Evolutionary conservation across 2,113 vertebrate species (phyloP).

Genomic region (Ivindomyrus marchei): DNA sequence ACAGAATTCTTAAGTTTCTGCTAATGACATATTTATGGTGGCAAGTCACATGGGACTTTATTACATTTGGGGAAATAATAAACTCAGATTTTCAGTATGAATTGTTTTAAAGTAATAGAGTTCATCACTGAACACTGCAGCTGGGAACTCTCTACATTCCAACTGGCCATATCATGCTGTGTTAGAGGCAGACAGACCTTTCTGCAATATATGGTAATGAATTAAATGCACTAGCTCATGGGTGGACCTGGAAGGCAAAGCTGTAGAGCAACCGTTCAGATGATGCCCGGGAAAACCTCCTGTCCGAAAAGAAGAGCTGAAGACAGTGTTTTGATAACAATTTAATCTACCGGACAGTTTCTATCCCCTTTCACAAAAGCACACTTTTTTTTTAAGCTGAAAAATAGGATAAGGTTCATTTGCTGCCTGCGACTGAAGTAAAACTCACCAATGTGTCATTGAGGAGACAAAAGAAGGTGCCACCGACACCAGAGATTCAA

Average conservation of each 20-base stretch:
- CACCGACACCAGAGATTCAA: conserved; percentile 41
- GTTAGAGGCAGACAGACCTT: not conserved
- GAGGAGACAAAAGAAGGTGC: conserved; percentile 44
- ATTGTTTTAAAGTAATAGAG: not conserved
- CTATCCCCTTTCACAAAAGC: conserved; percentile 44
- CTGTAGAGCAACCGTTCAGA: not conserved
- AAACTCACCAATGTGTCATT: conserved; percentile 54
- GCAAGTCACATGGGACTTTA: not conserved
- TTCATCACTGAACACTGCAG: not conserved
- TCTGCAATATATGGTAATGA: not conserved
- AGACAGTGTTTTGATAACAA: conserved; percentile 13
- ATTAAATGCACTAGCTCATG: not conserved
- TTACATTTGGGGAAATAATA: not conserved
- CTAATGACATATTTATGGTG: not conserved
- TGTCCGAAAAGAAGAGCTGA: conserved; percentile 16
- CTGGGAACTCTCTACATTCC: not conserved
- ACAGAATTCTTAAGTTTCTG: not conserved
- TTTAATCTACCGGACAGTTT: conserved; percentile 28
- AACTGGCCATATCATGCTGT: not conserved
- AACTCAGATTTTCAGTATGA: not conserved
- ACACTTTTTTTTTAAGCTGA: conserved; percentile 37
- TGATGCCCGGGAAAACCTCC: conserved; percentile 7
- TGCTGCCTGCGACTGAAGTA: conserved; percentile 48
- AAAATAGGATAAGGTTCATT: conserved; percentile 45
- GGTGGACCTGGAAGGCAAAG: not conserved